A percentile compares a stretch with the other conserved stretches of the same genome.
These are phyloP conservation scores for Neosalanx taihuensis DNA, from an alignment of 2,797 vertebrate genomes.

Conservation along the genomic window DNA sequence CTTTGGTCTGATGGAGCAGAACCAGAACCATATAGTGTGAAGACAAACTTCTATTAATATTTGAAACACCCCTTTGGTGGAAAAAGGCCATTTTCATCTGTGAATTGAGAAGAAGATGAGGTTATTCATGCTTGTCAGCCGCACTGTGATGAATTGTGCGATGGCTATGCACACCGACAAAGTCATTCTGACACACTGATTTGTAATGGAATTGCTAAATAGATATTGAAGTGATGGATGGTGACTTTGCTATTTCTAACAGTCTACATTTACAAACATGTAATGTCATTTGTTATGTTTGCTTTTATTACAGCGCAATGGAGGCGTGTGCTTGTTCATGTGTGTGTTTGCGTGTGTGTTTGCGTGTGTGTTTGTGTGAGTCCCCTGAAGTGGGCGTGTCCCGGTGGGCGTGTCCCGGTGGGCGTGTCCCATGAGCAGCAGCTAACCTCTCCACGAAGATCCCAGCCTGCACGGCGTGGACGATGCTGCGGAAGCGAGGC, in stretches of 20 bases:
- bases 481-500: conserved; percentile 92
- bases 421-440: not conserved
- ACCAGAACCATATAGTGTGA: too few relatives aligned
- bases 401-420: not conserved
- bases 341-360: not conserved
- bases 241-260: not conserved
- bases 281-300: too few relatives aligned
- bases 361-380: not conserved
- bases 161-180: not conserved
- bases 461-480: conserved; percentile 96
- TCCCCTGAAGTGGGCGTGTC: not conserved
- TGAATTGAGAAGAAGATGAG: too few relatives aligned
- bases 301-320: not conserved
- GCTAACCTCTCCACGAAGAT: conserved; percentile 96
- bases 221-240: conserved; percentile 7
- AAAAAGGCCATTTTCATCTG: too few relatives aligned
- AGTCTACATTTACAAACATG: too few relatives aligned
- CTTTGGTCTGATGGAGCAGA: too few relatives aligned
- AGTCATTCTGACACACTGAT: conserved; percentile 2
- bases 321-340: not conserved
- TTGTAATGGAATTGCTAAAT: conserved; percentile 18
- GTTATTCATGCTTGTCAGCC: too few relatives aligned
- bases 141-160: too few relatives aligned
- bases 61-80: too few relatives aligned
- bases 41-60: too few relatives aligned